Base-by-base conservation (phyloP, 2,888 invertebrate species). In the Eupithecia pulchellata region DNA sequence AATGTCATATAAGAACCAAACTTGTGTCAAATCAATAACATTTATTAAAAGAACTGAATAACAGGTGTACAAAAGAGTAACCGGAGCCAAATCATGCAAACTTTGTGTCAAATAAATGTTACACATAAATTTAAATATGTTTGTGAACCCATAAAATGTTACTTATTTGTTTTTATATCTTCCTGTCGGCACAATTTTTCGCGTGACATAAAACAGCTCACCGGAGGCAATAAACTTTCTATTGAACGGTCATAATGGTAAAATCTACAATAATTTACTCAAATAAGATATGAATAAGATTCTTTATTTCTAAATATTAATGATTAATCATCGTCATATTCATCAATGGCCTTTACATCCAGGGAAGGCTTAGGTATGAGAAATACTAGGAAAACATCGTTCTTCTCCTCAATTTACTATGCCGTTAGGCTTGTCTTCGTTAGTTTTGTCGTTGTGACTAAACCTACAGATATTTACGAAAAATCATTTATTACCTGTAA, bases 201-300 rank as follows among this genome's bases (percentile, higher is more conserved):
- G 78, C 79, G 66, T 81, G 79, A 76, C 78, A 85, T 81, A 80
- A 81, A 82, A 82, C 72, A 74, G 76, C 79, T 75, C 75, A 85
- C 86, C 89, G 90, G 90, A 91, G 82, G 88, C 84, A 80, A 88
- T 91, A 91, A 92, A 92, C 83, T 87, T 88, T 87, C 86, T 86
- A 89, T 87, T 82, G 81, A 86, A 86, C 85, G 76, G 77, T 75
- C 78, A 80, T 87, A 85, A 84, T 83, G 80, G 79, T 79, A 20
- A 74, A 52, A 25, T 52, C 20, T 47, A 47, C 80, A 85, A 86
- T 85, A 88, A 87, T 88, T 82, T 84, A 78, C 79, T 80, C 80
- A 84, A 85, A 83, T 81, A 77, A 81, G 80, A 78, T 69, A 81
- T 75, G 79, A 74, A 66, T 80, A 73, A 69, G 77, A 67, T 78